Base-by-base conservation (phyloP, 2,888 invertebrate genomes). In the Harpalus rubripes region DNA sequence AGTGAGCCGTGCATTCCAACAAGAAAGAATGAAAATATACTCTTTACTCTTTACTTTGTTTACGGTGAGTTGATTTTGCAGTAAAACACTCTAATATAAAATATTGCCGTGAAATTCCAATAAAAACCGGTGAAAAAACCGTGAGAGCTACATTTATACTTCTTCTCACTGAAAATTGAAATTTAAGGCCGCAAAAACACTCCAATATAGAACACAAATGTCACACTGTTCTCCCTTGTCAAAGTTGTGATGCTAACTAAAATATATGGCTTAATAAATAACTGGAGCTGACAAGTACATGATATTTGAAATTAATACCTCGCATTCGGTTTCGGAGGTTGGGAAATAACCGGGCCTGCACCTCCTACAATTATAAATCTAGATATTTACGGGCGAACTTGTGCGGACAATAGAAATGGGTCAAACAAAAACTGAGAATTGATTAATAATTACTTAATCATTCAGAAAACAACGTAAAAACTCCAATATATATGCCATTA, bases 241-340 rank as follows among this genome's bases (percentile, higher is more conserved):
- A 65, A 65, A 65, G 26, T 65, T 18, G 15, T 65, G 63, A 65
- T 65, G 26, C 26, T 65, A 65, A 65, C 63, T 26, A 65, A 65
- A 65, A 65, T 65, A 65, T 65, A 65, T 65, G 26, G 63, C 63
- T 65, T 65, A 15, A 65, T 65, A 65, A 65, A 65, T 26, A 65
- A 65, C 63, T 65, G 63, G 7, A n/a, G 63, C 63, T 65, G 63
- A 65, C 63, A 65, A 65, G 26, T 65, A 65, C 63, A 59, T 59
- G 16, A 59, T 59, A 16, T 18, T 59, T 59, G 16, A 59, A 65
- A 65, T 65, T 32, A 65, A 65, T 65, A 65, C 63, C 18, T 18
- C 18, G 18, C 1, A 59, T 59, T 59, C 59, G 59, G 15, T 18
- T 16, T 52, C 10, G 44, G 59, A 5, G 7, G 7, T 15, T 1